Percentiles rank a stretch among this genome's conserved stretches.
Evolutionary conservation across 1,140 invertebrate genomes (phyloP).

Genomic region (Octopus bimaculoides): DNA sequence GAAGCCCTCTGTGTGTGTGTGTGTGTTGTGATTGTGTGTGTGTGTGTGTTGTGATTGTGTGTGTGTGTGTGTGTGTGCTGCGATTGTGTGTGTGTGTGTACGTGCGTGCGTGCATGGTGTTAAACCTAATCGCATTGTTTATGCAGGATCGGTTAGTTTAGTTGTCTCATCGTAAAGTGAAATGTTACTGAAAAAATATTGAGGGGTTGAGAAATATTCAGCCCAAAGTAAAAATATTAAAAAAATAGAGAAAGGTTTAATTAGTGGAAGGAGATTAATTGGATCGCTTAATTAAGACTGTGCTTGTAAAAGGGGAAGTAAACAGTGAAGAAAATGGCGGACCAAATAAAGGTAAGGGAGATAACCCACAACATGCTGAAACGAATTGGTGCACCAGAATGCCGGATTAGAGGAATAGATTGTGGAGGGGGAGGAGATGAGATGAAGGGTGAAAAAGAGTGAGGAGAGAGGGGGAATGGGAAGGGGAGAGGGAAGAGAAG

Average conservation of each 20-base stretch:
- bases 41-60: not conserved
- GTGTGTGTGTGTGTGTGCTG: not conserved
- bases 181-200: no score
- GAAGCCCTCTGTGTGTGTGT: no score
- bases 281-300: no score
- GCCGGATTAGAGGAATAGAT: no score
- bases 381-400: no score
- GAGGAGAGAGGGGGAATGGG: not conserved
- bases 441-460: not conserved
- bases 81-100: not conserved
- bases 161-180: no score
- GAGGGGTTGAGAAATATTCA: no score
- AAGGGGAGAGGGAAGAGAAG: slow-evolving; percentile 7
- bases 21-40: not conserved
- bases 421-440: no score
- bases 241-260: no score
- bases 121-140: not conserved
- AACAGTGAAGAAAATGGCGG: not conserved
- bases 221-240: no score
- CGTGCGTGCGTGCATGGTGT: not conserved
- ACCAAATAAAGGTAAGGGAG: not conserved
- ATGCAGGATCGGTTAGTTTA: no score
- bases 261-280: no score
- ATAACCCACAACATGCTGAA: not conserved
- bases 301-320: not conserved